Conservation (phyloP, 2,797 vertebrate species). For the Gymnoscopelus braueri region DNA sequence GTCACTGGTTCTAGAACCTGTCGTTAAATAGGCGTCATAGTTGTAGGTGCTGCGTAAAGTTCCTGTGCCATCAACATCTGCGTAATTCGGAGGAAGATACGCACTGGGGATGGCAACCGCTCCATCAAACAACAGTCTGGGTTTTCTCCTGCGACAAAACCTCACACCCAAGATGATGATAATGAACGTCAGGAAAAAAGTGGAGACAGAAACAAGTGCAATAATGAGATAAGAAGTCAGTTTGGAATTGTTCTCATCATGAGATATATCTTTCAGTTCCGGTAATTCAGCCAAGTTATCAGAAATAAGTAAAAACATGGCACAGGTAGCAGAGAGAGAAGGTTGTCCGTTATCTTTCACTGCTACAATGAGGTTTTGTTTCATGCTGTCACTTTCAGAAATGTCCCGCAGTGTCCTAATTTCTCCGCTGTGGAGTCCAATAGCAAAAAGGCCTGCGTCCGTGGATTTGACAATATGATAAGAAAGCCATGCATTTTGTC, state of each 20-base stretch:
- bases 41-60: too few species aligned
- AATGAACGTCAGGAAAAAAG: conserved; percentile 76
- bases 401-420: conserved; percentile 49
- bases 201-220: conserved; percentile 82
- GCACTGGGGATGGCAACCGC: too few species aligned
- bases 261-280: conserved; percentile 72
- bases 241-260: conserved; percentile 71
- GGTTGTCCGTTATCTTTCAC: conserved; percentile 84
- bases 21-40: too few species aligned
- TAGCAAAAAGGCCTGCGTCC: conserved; percentile 80
- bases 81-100: too few species aligned
- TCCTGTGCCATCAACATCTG: too few species aligned
- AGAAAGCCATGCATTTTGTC: conserved; percentile 74
- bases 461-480: conserved; percentile 72
- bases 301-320: conserved; percentile 76
- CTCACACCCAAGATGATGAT: conserved; percentile 43
- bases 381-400: too few species aligned
- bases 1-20: too few species aligned
- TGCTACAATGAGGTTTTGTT: conserved; percentile 74
- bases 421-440: conserved; percentile 74
- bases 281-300: conserved; percentile 77
- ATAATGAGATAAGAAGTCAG: conserved; percentile 85
- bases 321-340: conserved; percentile 75
- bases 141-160: conserved; percentile 11
- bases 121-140: too few species aligned